A percentile compares a stretch with the other conserved stretches of the same genome.
These are phyloP conservation scores for Chymomyza caudatula DNA, from an alignment of 2,888 invertebrate genomes.

Conservation along the genomic window DNA sequence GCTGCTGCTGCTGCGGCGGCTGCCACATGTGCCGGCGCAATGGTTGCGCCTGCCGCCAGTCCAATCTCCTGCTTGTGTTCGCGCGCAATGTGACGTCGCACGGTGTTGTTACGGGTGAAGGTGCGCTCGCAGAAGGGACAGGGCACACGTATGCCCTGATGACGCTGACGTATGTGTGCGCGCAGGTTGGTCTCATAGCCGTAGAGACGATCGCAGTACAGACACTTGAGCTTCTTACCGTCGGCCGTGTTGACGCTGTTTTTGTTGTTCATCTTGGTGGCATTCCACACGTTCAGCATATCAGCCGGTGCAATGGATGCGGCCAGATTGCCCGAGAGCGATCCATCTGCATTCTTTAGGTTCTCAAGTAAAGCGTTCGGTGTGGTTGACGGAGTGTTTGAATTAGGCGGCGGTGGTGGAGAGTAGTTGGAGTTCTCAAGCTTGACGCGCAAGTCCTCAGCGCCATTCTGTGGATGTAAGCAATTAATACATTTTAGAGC, in stretches of 20 bases:
- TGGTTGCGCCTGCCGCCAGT: constrained; percentile 70
- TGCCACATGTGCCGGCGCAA: constrained; percentile 72
- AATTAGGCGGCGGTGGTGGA: constrained; percentile 82
- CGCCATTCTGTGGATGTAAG: constrained; percentile 69
- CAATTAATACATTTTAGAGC: too few relatives aligned
- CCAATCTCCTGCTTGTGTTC: constrained; percentile 87
- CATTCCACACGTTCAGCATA: constrained; percentile 81
- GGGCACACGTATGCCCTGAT: constrained; percentile 94
- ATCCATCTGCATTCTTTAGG: constrained; percentile 74
- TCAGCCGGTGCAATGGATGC: constrained; percentile 80
- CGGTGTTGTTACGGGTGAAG: constrained; percentile 95
- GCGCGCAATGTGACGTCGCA: constrained; percentile 92
- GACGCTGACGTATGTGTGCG: constrained; percentile 93
- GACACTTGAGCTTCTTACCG: constrained; percentile 94
- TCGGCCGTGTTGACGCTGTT: constrained; percentile 89
- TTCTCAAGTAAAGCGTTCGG: constrained; percentile 79
- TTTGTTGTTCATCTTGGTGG: constrained; percentile 84
- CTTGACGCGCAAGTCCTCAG: constrained; percentile 88
- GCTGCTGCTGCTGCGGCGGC: constrained; percentile 74
- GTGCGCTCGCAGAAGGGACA: constrained; percentile 94
- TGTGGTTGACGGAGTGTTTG: constrained; percentile 80
- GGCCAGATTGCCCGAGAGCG: constrained; percentile 75
- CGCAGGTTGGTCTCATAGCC: constrained; percentile 95
- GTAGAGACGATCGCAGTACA: constrained; percentile 94
- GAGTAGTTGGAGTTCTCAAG: constrained; percentile 79